These are phyloP conservation scores for Cephus pulcher DNA, from an alignment of 2,888 invertebrate genomes.

Conservation along the genomic window DNA sequence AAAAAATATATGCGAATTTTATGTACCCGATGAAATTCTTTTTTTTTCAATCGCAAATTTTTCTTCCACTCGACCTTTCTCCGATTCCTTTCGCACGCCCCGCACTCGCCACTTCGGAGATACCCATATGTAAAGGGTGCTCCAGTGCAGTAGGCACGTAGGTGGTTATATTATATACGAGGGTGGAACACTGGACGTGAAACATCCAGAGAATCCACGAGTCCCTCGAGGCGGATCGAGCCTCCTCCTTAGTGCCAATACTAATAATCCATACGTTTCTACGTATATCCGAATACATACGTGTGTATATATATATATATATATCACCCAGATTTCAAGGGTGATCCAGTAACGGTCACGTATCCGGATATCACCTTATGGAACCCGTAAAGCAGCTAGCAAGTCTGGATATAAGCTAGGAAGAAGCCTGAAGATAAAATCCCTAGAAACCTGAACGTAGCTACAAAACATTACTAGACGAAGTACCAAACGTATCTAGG, in stretches of 20 bases:
- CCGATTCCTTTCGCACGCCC: not conserved
- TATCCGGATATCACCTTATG: conserved; percentile 50
- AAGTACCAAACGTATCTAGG: too few relatives aligned
- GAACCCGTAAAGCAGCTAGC: conserved; percentile 43
- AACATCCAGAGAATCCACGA: conserved; percentile 28
- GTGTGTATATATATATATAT: not conserved
- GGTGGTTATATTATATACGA: conserved; percentile 51
- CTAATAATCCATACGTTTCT: conserved; percentile 52
- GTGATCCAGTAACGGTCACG: conserved; percentile 54
- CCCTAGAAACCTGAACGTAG: too few relatives aligned
- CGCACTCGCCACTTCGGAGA: conserved; percentile 25
- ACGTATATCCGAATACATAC: too few relatives aligned
- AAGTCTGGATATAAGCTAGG: too few relatives aligned
- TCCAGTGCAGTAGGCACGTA: conserved; percentile 40
- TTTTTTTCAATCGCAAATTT: too few relatives aligned
- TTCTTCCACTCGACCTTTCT: too few relatives aligned
- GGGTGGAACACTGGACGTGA: conserved; percentile 48
- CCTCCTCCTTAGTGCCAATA: conserved; percentile 49
- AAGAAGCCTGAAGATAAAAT: too few relatives aligned
- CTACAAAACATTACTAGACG: too few relatives aligned
- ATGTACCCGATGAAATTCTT: too few relatives aligned
- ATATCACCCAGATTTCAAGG: conserved; percentile 48
- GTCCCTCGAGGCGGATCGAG: conserved; percentile 48
- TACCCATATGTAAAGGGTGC: too few relatives aligned
- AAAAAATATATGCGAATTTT: too few relatives aligned